These are phyloP conservation scores for Varroa destructor DNA, from an alignment of 1,140 invertebrate genomes.

Conservation along the genomic window DNA sequence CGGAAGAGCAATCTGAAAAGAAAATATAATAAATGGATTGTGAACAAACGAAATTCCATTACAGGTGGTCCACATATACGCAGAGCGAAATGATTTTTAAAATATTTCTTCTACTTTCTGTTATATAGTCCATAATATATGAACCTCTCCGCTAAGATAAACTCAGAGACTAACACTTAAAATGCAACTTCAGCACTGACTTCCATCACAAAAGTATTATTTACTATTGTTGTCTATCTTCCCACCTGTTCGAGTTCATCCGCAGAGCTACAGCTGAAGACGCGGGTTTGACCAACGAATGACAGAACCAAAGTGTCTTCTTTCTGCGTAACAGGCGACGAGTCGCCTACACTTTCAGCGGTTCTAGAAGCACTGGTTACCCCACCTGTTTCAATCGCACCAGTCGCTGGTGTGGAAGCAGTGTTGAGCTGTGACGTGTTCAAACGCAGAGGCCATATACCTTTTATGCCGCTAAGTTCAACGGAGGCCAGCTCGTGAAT, in stretches of 20 bases:
- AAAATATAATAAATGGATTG: no score
- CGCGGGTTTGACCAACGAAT: conserved; percentile 83
- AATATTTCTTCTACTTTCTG: no score
- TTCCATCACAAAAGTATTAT: no score
- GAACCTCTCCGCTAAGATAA: no score
- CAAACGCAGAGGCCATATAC: conserved; percentile 82
- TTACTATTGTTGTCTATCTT: no score
- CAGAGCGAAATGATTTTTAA: no score
- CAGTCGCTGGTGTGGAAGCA: not conserved
- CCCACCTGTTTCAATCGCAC: not conserved
- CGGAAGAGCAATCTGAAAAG: not conserved
- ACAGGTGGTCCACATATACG: no score
- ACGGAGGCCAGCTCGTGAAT: conserved; percentile 95
- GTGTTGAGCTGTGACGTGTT: conserved; percentile 43
- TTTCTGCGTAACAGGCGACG: conserved; percentile 38
- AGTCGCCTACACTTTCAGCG: no score
- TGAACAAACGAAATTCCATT: not conserved
- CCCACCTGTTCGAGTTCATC: conserved; percentile 22
- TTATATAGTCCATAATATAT: no score
- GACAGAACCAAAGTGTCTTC: conserved; percentile 83
- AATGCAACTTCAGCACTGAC: no score
- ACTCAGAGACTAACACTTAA: no score
- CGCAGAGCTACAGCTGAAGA: conserved; percentile 21
- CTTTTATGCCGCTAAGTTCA: conserved; percentile 89
- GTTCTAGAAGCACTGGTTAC: no score